phyloP scores from a whole-genome alignment of 1,140 invertebrate species.

The Tetramorium simillimum region DNA sequence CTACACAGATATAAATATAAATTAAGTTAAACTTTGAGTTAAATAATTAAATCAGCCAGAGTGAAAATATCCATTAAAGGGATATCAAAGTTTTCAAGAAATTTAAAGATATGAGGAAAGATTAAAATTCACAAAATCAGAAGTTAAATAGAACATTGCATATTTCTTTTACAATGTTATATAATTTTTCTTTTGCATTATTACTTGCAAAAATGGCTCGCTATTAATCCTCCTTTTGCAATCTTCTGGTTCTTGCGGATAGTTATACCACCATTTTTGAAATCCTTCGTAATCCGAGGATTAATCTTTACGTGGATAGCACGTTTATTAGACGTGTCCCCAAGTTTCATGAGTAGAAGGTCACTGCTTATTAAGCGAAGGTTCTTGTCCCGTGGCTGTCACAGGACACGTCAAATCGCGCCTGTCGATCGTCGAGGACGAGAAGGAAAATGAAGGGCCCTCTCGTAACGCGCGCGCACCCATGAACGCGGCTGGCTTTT shows the following conservation, averaged over 20 bases:
- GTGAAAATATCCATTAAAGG: background rate
- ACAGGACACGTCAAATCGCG: slow-evolving; percentile 16
- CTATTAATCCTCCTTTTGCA: background rate
- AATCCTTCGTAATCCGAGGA: background rate
- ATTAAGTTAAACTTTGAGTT: background rate
- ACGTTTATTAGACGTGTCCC: background rate
- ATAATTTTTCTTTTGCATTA: background rate
- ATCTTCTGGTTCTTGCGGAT: background rate
- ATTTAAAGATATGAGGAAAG: background rate
- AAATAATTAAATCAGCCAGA: background rate
- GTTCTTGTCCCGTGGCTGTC: background rate
- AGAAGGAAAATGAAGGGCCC: slow-evolving; percentile 48
- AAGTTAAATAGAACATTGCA: background rate
- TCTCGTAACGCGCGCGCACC: background rate
- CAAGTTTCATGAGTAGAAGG: background rate
- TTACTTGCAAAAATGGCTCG: background rate
- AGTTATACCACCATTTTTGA: background rate
- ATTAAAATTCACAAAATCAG: background rate
- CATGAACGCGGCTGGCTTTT: slow-evolving; percentile 32
- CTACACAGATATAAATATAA: slow-evolving; percentile 13
- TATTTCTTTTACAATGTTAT: background rate
- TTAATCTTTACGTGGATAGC: background rate
- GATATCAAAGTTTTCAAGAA: background rate
- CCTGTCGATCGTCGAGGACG: slow-evolving; percentile 34
- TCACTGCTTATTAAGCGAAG: slow-evolving; percentile 16